These are phyloP conservation scores for Drosophila parvula DNA, from an alignment of 1,140 invertebrate species.

Conservation along the genomic window DNA sequence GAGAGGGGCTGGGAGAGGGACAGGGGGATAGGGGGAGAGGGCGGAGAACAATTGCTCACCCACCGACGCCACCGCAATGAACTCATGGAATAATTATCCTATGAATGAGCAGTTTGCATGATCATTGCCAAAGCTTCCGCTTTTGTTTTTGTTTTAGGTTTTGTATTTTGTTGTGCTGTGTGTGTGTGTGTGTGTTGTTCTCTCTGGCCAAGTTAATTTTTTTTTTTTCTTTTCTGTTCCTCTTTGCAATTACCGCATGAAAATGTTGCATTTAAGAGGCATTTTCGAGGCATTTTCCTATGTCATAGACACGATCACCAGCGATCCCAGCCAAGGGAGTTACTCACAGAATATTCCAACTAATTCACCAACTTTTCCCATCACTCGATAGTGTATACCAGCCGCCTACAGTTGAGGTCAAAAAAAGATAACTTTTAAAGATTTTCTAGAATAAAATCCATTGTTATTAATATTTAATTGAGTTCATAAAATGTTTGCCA, in stretches of 20 bases:
- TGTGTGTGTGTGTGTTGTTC: constrained; percentile 37
- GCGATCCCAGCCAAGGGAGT: constrained; percentile 36
- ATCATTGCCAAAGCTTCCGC: constrained; percentile 82
- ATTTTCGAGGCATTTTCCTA: constrained; percentile 66
- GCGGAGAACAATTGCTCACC: constrained; percentile 47
- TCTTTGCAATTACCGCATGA: constrained; percentile 79
- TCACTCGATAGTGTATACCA: constrained; percentile 21
- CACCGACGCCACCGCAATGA: constrained; percentile 55
- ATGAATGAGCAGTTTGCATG: constrained; percentile 82
- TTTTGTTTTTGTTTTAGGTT: constrained; percentile 70
- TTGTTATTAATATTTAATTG: no score
- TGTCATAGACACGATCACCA: constrained; percentile 60
- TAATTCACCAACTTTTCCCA: constrained; percentile 63
- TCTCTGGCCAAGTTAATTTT: constrained; percentile 23
- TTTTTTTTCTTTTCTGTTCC: constrained; percentile 22
- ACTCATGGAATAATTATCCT: constrained; percentile 82
- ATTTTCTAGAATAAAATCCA: not conserved
- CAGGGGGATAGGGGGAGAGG: no score
- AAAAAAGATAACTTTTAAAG: not conserved
- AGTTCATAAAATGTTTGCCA: no score
- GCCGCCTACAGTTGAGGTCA: not conserved
- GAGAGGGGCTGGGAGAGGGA: not conserved
- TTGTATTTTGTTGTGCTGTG: constrained; percentile 42
- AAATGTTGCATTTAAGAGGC: constrained; percentile 79
- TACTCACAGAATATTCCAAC: constrained; percentile 65